phyloP scores from a whole-genome alignment of 2,888 invertebrate species.

The Hydroisotoma schaefferi region DNA sequence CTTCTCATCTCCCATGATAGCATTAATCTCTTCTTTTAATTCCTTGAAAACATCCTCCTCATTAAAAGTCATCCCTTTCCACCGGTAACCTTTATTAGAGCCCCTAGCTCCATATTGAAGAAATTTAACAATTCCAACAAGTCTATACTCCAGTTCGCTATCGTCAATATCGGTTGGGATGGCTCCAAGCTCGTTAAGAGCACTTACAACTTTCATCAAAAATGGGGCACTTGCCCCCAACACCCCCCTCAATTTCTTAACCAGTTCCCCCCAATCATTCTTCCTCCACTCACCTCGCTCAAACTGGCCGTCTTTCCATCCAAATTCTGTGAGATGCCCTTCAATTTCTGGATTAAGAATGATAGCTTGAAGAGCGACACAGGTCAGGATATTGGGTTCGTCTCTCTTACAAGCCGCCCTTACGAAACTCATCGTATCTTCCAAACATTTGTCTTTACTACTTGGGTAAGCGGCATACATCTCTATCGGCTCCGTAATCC shows the following conservation, averaged over 20 bases:
- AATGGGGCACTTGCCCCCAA: background rate
- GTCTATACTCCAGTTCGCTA: background rate
- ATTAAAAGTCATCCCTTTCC: background rate
- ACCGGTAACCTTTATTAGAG: no score
- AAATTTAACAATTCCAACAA: background rate
- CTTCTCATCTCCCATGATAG: no score
- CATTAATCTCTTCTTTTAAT: no score
- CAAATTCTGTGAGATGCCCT: background rate
- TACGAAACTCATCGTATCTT: background rate
- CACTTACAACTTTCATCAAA: conserved; percentile 1
- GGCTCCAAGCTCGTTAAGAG: background rate
- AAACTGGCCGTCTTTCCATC: conserved; percentile 7
- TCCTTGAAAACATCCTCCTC: conserved; percentile 7
- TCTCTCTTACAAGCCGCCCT: conserved; percentile 1
- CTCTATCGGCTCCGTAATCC: conserved; percentile 4
- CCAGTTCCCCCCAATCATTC: conserved; percentile 1
- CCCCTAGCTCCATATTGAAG: no score
- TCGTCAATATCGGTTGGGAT: background rate
- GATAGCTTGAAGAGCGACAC: background rate
- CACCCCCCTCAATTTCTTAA: background rate
- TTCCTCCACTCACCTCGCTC: background rate
- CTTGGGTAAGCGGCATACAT: background rate
- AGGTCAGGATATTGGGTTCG: background rate
- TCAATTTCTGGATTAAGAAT: background rate
- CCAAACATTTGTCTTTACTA: background rate